phyloP scores from a whole-genome alignment of 1,140 invertebrate species.

The Cydia amplana region DNA sequence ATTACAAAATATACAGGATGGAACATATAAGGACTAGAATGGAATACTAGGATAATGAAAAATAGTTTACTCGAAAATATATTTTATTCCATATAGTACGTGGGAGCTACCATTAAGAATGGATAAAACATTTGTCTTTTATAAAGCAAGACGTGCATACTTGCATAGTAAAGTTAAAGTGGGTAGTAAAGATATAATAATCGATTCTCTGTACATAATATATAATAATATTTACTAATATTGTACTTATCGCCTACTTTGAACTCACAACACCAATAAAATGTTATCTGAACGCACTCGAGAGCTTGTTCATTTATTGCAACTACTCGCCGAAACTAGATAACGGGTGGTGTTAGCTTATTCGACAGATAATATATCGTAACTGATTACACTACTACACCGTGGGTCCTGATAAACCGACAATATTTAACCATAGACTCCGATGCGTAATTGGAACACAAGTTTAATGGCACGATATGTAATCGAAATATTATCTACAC shows the following conservation, averaged over 20 bases:
- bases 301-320: slow-evolving; percentile 61
- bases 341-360: slow-evolving; percentile 53
- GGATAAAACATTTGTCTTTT: slow-evolving; percentile 33
- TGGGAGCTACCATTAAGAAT: slow-evolving; percentile 12
- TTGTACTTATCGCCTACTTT: slow-evolving; percentile 50
- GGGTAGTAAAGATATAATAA: slow-evolving; percentile 37
- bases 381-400: slow-evolving; percentile 51
- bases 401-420: neutral
- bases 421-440: neutral
- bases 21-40: slow-evolving; percentile 12
- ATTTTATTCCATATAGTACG: slow-evolving; percentile 26
- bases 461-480: too few species aligned
- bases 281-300: slow-evolving; percentile 63
- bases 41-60: slow-evolving; percentile 24
- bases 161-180: slow-evolving; percentile 43
- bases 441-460: too few species aligned
- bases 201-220: slow-evolving; percentile 39
- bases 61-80: slow-evolving; percentile 29
- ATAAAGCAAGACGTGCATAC: slow-evolving; percentile 41
- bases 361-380: slow-evolving; percentile 66
- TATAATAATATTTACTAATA: slow-evolving; percentile 44
- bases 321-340: slow-evolving; percentile 51
- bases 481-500: too few species aligned
- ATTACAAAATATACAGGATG: neutral
- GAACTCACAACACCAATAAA: slow-evolving; percentile 58